These are phyloP conservation scores for Puffinus mauretanicus DNA, from an alignment of 2,113 vertebrate species.

Conservation along the genomic window DNA sequence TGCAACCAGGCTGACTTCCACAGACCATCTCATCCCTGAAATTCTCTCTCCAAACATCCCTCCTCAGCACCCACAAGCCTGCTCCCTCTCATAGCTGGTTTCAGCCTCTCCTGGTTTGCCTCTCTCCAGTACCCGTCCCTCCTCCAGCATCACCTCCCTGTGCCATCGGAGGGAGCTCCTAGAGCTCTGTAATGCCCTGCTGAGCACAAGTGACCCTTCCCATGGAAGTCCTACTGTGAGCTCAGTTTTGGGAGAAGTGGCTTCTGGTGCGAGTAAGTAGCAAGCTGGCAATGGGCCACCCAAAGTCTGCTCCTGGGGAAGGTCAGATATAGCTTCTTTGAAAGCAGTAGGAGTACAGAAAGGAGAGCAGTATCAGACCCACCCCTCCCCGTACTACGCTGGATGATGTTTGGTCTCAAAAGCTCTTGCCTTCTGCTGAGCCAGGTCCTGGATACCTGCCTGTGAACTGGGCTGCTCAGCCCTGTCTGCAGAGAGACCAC, in stretches of 20 bases:
- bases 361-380: not conserved
- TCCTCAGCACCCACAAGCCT: not conserved
- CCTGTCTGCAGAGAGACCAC: not conserved
- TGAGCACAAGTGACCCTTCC: not conserved
- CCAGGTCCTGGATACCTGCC: not conserved
- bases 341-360: not conserved
- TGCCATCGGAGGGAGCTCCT: not conserved
- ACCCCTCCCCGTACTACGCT: fast-evolving
- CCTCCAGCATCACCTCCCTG: not conserved
- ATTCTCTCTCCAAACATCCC: not conserved
- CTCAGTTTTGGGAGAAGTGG: not conserved
- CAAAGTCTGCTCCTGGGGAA: not conserved
- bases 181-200: not conserved
- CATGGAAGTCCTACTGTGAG: not conserved
- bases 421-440: not conserved
- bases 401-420: not conserved
- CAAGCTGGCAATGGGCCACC: not conserved
- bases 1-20: not conserved
- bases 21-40: not conserved
- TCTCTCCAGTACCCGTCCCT: not conserved
- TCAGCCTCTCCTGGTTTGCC: not conserved
- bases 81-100: not conserved
- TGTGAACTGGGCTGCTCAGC: not conserved
- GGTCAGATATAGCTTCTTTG: not conserved
- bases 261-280: not conserved